Conservation (phyloP, 2,113 vertebrate genomes). For the Garra rufa region DNA sequence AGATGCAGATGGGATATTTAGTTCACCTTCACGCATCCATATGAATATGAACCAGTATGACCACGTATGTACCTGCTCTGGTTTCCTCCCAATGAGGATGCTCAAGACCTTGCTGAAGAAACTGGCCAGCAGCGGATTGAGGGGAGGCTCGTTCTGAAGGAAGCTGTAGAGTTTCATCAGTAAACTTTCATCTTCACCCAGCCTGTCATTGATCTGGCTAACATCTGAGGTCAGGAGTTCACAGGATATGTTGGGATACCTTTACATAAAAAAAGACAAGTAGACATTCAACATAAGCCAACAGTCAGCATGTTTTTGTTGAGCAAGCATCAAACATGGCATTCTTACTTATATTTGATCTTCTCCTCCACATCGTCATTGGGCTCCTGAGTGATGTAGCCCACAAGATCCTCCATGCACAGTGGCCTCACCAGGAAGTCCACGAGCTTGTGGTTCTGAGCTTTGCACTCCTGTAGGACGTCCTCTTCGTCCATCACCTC, state of each 20-base stretch:
- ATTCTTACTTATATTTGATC: conserved; percentile 94
- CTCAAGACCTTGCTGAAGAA: conserved; percentile 99
- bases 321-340: not conserved
- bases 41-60: not conserved
- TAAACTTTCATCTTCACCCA: conserved; percentile 95
- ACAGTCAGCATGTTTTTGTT: not conserved
- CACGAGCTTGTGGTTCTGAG: conserved; percentile 98
- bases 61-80: conserved; percentile 86
- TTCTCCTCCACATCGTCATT: conserved; percentile 94
- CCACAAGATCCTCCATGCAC: conserved; percentile 96
- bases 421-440: conserved; percentile 94
- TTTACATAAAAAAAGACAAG: conserved; percentile 58
- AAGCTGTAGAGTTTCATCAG: conserved; percentile 93
- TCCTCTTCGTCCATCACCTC: conserved; percentile 99
- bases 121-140: conserved; percentile 96
- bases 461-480: conserved; percentile 97
- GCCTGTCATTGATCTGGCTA: conserved; percentile 92
- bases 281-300: not conserved
- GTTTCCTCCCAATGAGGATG: conserved; percentile 98
- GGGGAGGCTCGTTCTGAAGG: conserved; percentile 90
- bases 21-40: not conserved
- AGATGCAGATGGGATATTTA: conserved; percentile 48
- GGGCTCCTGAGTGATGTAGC: conserved; percentile 95
- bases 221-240: conserved; percentile 97
- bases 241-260: conserved; percentile 98